These are phyloP conservation scores for Stenoptilia bipunctidactyla DNA, from an alignment of 2,888 invertebrate genomes.

Conservation along the genomic window DNA sequence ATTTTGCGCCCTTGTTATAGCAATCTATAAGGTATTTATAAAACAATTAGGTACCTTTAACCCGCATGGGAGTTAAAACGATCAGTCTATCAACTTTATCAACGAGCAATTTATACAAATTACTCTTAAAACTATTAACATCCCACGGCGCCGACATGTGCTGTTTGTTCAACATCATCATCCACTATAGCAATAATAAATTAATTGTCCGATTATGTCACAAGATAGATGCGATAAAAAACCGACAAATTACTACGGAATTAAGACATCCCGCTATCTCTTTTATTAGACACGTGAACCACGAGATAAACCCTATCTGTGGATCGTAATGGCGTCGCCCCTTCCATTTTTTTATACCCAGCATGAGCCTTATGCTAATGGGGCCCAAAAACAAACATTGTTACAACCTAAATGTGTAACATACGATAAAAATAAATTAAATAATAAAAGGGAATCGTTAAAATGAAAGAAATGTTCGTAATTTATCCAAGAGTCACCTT, in stretches of 20 bases:
- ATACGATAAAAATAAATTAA: slow-evolving; percentile 70
- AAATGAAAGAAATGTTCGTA: slow-evolving; percentile 69
- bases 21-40: no score
- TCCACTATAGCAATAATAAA: slow-evolving; percentile 50
- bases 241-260: slow-evolving; percentile 57
- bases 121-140: slow-evolving; percentile 61
- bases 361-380: slow-evolving; percentile 66
- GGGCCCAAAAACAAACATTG: slow-evolving; percentile 68
- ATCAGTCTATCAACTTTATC: slow-evolving; percentile 39
- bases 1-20: no score
- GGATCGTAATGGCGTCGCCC: slow-evolving; percentile 48
- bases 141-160: slow-evolving; percentile 39
- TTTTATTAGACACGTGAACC: slow-evolving; percentile 49
- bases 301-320: slow-evolving; percentile 50
- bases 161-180: slow-evolving; percentile 59
- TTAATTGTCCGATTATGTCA: slow-evolving; percentile 69
- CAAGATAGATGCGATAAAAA: slow-evolving; percentile 52
- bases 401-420: slow-evolving; percentile 69
- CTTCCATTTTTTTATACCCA: slow-evolving; percentile 42
- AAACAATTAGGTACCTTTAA: no score
- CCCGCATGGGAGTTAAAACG: slow-evolving; percentile 47
- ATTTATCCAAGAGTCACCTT: slow-evolving; percentile 71
- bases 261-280: slow-evolving; percentile 67
- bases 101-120: slow-evolving; percentile 64
- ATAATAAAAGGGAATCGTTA: slow-evolving; percentile 70